Base-by-base conservation (phyloP, 2,888 invertebrate genomes). In the Galeopsomyia nigrocyanea region DNA sequence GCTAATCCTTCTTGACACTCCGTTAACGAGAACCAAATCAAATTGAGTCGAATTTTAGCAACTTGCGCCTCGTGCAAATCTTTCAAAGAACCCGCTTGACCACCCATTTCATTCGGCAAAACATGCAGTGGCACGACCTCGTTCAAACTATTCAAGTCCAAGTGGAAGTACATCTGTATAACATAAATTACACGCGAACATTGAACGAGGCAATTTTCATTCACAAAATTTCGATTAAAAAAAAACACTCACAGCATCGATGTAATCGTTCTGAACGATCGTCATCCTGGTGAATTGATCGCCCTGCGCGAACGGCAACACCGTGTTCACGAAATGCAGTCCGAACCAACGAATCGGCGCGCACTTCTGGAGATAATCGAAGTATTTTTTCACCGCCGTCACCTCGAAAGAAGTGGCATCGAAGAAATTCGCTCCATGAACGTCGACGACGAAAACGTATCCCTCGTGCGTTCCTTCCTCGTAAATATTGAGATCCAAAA, bases 361-460 rank as follows among this genome's bases (percentile, higher is more conserved):
- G 13, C 90, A 92, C 83, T 93, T 93, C 91, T 93, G 93, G 51
- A 94, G 82, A 79, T 90, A 94, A 77, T 88, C 90, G 10, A 93
- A 87, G 77, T 91, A 91, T 82, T 92, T 93, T 78, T 92, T 93
- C 76, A 93, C 84, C 1, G 90, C 88, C 77, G 90, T 87, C 0
- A 92, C 83, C 70, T 90, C 92, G 0, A 93, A 84, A 78, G 90
- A 89, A 7, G 91, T 88, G 2, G 93, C 84, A 79, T 94, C 94
- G 0, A 90, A 90, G 22, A 94, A 84, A 0, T 88, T 87, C 10
- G 90, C 86, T 0, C 89, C 89, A 49, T 89, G 88, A 83, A 92
- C 88, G 82, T 94, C 93, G 19, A 93, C 87, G 0, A 92, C 80
- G 67, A 94, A 87, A 3, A 90, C 81, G 68, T 92, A 87, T 0